phyloP scores from a whole-genome alignment of 2,113 vertebrate species.

The Oostethus manadensis region DNA sequence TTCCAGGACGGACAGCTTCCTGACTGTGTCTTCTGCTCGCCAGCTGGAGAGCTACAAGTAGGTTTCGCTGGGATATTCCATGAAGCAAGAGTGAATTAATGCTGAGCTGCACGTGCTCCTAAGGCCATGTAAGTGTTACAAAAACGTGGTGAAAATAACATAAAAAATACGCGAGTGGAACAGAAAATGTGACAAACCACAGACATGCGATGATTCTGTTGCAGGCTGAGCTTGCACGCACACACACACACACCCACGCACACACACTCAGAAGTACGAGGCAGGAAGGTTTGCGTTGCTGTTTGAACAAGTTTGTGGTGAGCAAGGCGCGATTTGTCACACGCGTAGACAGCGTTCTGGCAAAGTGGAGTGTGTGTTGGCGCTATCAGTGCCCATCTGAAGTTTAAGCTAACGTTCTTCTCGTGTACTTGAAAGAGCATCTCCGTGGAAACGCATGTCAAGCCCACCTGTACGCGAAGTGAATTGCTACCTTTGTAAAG shows the following conservation, averaged over 20 bases:
- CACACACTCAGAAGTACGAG: neutral
- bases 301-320: neutral
- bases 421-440: conserved; percentile 32
- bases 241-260: conserved; percentile 21
- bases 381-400: neutral
- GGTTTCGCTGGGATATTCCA: neutral
- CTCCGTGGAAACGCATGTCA: conserved; percentile 24
- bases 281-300: neutral
- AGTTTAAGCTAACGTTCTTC: conserved; percentile 6
- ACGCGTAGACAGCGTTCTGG: neutral
- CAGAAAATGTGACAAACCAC: conserved; percentile 8
- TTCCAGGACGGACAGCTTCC: conserved; percentile 86
- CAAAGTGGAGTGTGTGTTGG: conserved; percentile 6
- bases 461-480: neutral
- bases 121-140: no score
- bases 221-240: neutral
- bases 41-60: conserved; percentile 97
- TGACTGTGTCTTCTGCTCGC: conserved; percentile 86
- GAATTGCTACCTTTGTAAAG: neutral
- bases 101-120: no score
- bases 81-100: no score
- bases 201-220: neutral
- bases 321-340: neutral
- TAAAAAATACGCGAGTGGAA: neutral
- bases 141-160: no score